Evolutionary conservation across 1,140 invertebrate genomes (phyloP), one percentile per base, ranked within the genome.

Genomic region (Ceratina japonica): DNA sequence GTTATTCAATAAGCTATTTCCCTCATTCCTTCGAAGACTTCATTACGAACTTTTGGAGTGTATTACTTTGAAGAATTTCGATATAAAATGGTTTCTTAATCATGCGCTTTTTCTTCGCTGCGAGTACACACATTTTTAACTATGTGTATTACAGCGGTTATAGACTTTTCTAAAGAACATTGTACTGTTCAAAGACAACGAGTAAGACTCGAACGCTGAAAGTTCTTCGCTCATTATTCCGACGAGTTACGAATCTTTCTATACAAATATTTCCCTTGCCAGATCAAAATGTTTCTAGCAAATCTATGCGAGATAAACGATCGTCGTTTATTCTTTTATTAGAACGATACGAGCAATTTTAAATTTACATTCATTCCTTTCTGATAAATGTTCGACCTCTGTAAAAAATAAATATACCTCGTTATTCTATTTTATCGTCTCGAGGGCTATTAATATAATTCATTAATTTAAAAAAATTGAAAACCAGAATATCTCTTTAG

Each of bases 301-400:
- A 84, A 52, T 77, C 22, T 78, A 56, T 81, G 37, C 5, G 8
- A 75, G 81, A 83, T 78, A 80, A 83, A 79, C 22, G 44, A 72
- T 70, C 44, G 22, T 77, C 66, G 44, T 84, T 79, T 80, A 79
- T 64, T 51, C 16, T 56, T 71, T 44, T 63, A 62, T 58, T 74
- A 65, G 75, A 76, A 74, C 76, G 75, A 62, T 75, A 63, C 69
- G 15, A 75, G 68, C 75, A 71, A 69, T 27, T 56, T 74, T 69
- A 78, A 65, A 71, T 54, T 54, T 31, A 71, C 22, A 63, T 73
- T 95, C 94, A 96, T 94, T 96, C 95, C 92, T 95, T 95, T 90
- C 95, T 94, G 85, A 95, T 94, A 89, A 96, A 96, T 87, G 95
- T 95, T 94, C 94, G 95, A 89, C 95, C 95, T 89, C 95, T 96